Conservation (phyloP, 2,113 vertebrate genomes). For the Zapornia atra region DNA sequence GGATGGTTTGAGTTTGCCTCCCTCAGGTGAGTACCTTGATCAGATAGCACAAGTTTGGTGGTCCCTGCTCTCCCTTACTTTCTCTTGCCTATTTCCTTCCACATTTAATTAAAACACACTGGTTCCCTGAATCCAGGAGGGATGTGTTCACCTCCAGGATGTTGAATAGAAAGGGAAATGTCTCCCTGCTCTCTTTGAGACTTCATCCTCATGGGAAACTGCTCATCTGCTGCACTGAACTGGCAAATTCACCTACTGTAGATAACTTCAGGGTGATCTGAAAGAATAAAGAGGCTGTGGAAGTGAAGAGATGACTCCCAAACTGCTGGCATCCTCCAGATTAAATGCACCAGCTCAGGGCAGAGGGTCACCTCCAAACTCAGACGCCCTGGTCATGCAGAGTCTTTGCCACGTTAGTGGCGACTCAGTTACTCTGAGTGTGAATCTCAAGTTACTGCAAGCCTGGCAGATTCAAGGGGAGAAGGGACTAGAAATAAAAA, state of each 20-base stretch:
- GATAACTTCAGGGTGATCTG: not conserved
- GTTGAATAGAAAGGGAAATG: not conserved
- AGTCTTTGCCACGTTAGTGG: conserved; percentile 27
- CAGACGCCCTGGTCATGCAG: not conserved
- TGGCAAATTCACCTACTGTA: not conserved
- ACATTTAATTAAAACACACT: not conserved
- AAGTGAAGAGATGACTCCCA: not conserved
- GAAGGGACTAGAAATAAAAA: conserved; percentile 35
- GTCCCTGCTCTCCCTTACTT: not conserved
- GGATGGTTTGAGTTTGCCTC: too few species aligned
- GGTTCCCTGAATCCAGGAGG: fast-evolving
- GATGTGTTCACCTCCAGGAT: not conserved
- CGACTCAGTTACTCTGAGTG: conserved; percentile 36
- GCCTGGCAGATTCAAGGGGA: not conserved
- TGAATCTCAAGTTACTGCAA: conserved; percentile 66
- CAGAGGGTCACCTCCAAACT: conserved; percentile 57
- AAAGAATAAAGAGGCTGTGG: not conserved
- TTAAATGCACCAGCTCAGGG: not conserved
- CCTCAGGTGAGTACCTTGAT: not conserved
- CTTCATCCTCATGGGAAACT: not conserved
- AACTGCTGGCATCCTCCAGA: not conserved
- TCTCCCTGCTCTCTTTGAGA: not conserved
- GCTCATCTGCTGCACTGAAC: not conserved
- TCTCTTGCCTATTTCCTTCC: not conserved
- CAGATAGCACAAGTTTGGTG: not conserved